Percentiles rank a stretch among this genome's conserved stretches.
phyloP scores from a whole-genome alignment of 2,888 invertebrate species.

The Metacarcinus magister region DNA sequence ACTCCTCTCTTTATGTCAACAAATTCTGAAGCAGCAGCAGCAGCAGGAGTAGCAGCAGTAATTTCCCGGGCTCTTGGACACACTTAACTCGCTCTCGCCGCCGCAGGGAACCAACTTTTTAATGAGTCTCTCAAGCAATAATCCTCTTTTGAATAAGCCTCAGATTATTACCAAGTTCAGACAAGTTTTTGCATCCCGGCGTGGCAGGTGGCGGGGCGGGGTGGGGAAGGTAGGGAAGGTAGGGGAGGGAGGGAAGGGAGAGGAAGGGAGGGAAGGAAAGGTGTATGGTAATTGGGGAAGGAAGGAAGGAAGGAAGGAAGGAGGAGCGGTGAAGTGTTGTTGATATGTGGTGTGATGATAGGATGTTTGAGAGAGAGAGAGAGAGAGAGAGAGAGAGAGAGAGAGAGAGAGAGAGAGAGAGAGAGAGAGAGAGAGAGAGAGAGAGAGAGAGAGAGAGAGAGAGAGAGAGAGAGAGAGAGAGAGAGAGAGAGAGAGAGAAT shows the following conservation, averaged over 20 bases:
- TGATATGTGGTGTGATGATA: neutral
- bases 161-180: constrained; percentile 3
- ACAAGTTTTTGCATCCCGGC: constrained; percentile 12
- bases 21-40: neutral
- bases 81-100: neutral
- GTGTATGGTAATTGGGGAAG: neutral
- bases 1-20: too few relatives aligned
- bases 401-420: neutral
- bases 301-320: neutral
- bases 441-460: constrained; percentile 55
- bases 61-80: constrained; percentile 14
- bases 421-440: neutral
- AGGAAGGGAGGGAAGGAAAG: neutral
- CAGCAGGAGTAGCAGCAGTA: neutral
- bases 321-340: neutral
- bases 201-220: neutral
- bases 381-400: neutral
- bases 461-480: constrained; percentile 49
- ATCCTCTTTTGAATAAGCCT: neutral
- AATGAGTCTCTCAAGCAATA: constrained; percentile 8
- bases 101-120: constrained; percentile 26
- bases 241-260: neutral
- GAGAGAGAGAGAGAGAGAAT: too few relatives aligned
- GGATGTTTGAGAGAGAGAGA: neutral
- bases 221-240: neutral